These are phyloP conservation scores for Electrona antarctica DNA, from an alignment of 2,113 vertebrate species.

Conservation along the genomic window DNA sequence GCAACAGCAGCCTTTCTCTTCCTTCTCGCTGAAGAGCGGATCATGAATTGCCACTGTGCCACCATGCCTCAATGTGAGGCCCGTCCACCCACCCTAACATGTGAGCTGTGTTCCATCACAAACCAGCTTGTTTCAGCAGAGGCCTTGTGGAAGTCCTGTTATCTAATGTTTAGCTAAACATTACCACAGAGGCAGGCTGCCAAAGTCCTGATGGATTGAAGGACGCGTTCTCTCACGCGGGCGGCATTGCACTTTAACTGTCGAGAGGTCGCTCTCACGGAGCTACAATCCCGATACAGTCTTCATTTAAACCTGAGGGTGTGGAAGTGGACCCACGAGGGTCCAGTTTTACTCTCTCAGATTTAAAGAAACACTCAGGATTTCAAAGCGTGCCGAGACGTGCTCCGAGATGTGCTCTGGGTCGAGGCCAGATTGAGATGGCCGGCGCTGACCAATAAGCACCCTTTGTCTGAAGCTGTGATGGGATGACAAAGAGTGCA, in stretches of 20 bases:
- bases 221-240: conserved; percentile 18
- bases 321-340: too few species aligned
- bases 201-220: conserved; percentile 47
- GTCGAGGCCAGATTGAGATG: conserved; percentile 50
- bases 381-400: too few species aligned
- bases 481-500: conserved; percentile 68
- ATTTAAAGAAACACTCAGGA: too few species aligned
- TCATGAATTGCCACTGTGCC: conserved; percentile 10
- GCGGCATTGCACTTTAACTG: conserved; percentile 7
- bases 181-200: conserved; percentile 31
- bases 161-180: conserved; percentile 60
- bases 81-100: background rate
- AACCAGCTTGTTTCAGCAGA: background rate
- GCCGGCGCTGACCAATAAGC: conserved; percentile 47
- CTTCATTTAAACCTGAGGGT: too few species aligned
- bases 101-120: conserved; percentile 7
- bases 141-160: conserved; percentile 47
- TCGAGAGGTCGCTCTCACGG: conserved; percentile 19
- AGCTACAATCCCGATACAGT: background rate
- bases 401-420: conserved; percentile 22
- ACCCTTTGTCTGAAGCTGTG: conserved; percentile 60
- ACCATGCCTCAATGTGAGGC: background rate
- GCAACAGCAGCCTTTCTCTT: conserved; percentile 20
- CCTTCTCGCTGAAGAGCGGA: conserved; percentile 46
- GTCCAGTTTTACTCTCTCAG: too few species aligned